Evolutionary conservation across 1,140 invertebrate genomes (phyloP).

Genomic region (silkworm (Bombyx mori)): ASM3026992v2 NC_085133.1:10851001-10851500

Average conservation of each 20-base stretch:
- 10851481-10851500: not conserved
- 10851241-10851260: not conserved
- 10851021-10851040: no score
- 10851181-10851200: no score
- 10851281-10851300: constrained; percentile 71
- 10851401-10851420: constrained; percentile 40
- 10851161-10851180: no score
- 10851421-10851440: constrained; percentile 33
- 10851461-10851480: constrained; percentile 26
- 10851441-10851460: constrained; percentile 6
- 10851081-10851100: no score
- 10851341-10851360: constrained; percentile 67
- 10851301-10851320: constrained; percentile 69
- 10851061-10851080: no score
- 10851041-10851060: no score
- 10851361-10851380: constrained; percentile 69
- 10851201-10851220: no score
- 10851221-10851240: no score
- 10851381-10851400: constrained; percentile 26
- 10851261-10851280: constrained; percentile 11
- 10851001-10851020: no score
- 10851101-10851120: no score
- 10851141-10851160: no score
- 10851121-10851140: no score
- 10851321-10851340: constrained; percentile 63